These are phyloP conservation scores for Parazoanthus swiftii DNA, from an alignment of 92 coral and sea anemone genomes.

Conservation along the genomic window DNA sequence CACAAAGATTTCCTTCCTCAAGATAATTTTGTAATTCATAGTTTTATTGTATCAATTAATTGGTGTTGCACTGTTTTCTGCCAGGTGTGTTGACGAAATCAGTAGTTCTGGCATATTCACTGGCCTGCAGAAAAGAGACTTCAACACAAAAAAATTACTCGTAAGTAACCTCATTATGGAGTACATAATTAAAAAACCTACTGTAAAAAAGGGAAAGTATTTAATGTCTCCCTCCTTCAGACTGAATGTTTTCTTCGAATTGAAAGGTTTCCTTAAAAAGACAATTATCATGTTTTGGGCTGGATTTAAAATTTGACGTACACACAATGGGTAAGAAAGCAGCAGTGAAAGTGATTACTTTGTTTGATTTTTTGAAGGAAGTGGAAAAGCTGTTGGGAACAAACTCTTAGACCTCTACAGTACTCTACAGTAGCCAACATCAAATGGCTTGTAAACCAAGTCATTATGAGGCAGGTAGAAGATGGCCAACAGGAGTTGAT, in stretches of 20 bases:
- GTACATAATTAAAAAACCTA: too few relatives aligned
- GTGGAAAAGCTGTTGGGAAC: conserved; percentile 12
- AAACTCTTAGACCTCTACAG: neutral
- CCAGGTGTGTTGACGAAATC: conserved; percentile 15
- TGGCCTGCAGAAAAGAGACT: conserved; percentile 19
- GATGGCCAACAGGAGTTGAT: neutral
- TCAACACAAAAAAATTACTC: conserved; percentile 29
- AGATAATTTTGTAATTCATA: neutral
- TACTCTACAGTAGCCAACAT: neutral
- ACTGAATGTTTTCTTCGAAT: neutral
- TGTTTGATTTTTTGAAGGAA: conserved; percentile 25
- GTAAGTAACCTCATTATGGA: conserved; percentile 5
- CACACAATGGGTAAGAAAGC: neutral
- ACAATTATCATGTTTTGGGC: neutral
- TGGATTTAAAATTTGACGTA: too few relatives aligned
- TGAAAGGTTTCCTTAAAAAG: too few relatives aligned
- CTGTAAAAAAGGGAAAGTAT: too few relatives aligned
- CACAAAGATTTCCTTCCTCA: neutral
- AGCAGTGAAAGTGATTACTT: neutral
- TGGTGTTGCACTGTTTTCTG: neutral
- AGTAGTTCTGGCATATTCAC: neutral
- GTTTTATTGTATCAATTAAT: neutral
- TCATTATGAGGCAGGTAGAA: neutral
- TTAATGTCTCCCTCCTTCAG: neutral
- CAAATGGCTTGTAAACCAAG: neutral